Conservation (phyloP, 2,113 vertebrate species). For the Bubo bubo region DNA sequence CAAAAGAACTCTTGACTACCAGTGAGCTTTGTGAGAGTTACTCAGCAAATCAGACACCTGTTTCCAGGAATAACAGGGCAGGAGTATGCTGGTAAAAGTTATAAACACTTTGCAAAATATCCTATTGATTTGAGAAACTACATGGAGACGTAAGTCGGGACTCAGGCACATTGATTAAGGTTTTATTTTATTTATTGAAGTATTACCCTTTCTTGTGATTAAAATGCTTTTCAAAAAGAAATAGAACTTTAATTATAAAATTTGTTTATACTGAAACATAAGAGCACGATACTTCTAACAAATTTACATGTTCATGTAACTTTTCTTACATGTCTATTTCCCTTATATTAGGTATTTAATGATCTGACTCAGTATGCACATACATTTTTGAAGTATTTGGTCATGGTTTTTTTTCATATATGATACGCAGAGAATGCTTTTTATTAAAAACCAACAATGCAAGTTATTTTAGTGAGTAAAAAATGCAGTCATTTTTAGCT, state of each 20-base stretch:
- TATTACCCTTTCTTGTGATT: conserved; percentile 39
- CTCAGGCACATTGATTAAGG: conserved; percentile 25
- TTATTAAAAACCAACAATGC: conserved; percentile 6
- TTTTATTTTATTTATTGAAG: conserved; percentile 59
- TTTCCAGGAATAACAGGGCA: background rate
- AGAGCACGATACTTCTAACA: conserved; percentile 23
- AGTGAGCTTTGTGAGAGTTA: background rate
- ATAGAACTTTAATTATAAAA: conserved; percentile 50
- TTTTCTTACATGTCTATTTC: conserved; percentile 33
- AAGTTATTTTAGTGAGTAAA: background rate
- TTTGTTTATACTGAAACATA: conserved; percentile 35
- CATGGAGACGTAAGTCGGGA: conserved; percentile 12
- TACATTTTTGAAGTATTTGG: conserved; percentile 56
- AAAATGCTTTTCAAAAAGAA: conserved; percentile 57
- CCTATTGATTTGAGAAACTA: background rate
- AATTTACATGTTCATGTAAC: conserved; percentile 35
- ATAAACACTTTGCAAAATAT: background rate
- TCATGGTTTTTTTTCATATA: background rate
- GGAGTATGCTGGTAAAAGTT: background rate
- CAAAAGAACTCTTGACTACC: background rate
- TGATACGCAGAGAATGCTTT: conserved; percentile 22
- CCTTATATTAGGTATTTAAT: conserved; percentile 23
- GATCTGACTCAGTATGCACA: conserved; percentile 10
- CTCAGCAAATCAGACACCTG: background rate
- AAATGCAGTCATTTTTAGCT: background rate